Percentiles rank a stretch among this genome's conserved stretches.
Evolutionary conservation across 1,140 invertebrate species (phyloP).

Genomic region (Drosophila erecta): DNA sequence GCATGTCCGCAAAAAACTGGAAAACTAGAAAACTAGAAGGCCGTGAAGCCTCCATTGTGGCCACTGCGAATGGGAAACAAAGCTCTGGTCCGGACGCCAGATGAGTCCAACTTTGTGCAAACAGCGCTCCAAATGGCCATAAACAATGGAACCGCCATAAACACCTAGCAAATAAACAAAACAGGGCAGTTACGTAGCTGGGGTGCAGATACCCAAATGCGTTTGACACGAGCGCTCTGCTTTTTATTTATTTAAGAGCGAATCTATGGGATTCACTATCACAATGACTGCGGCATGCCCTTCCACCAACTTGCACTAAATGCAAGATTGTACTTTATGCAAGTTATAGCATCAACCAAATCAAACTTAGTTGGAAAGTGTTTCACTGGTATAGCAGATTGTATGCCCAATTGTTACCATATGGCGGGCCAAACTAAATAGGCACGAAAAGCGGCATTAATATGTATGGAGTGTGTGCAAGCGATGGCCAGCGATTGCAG

Average conservation of each 20-base stretch:
- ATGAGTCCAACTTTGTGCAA: slow-evolving; percentile 48
- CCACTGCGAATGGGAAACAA: slow-evolving; percentile 17
- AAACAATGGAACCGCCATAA: slow-evolving; percentile 39
- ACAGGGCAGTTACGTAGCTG: slow-evolving; percentile 7
- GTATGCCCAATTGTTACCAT: slow-evolving; percentile 14
- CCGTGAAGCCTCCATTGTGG: slow-evolving; percentile 40
- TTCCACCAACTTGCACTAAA: background rate
- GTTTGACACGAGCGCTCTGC: slow-evolving; percentile 2
- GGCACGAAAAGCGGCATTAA: slow-evolving; percentile 19
- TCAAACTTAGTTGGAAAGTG: background rate
- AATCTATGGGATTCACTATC: background rate
- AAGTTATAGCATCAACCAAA: too few species aligned
- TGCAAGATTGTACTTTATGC: background rate
- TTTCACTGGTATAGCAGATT: background rate
- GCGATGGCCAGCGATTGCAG: too few species aligned
- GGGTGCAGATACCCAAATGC: slow-evolving; percentile 20
- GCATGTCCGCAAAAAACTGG: slow-evolving; percentile 2
- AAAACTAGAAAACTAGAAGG: slow-evolving; percentile 22
- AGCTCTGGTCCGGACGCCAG: slow-evolving; percentile 18
- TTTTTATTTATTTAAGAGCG: slow-evolving; percentile 7
- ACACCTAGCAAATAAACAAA: slow-evolving; percentile 43
- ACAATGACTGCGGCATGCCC: background rate
- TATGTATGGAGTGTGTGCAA: slow-evolving; percentile 21
- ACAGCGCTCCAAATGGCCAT: slow-evolving; percentile 13
- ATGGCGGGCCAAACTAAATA: slow-evolving; percentile 38